Evolutionary conservation across 2,888 invertebrate genomes (phyloP).

Genomic region (Ormyrus labotus): DNA sequence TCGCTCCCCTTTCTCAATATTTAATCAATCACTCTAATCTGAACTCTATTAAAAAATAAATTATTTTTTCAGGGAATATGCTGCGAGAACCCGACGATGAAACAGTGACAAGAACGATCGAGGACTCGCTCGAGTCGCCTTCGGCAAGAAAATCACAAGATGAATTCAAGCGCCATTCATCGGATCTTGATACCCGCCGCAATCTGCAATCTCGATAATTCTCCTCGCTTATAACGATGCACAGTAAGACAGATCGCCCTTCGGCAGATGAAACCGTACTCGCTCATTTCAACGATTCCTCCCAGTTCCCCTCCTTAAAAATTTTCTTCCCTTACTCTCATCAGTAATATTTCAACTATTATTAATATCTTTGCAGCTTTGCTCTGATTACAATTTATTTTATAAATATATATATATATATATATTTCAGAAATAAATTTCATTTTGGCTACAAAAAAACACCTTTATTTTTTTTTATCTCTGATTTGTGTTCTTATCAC

Average conservation of each 20-base stretch:
- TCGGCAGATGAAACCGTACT: constrained; percentile 52
- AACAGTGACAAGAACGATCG: constrained; percentile 57
- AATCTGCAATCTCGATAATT: constrained; percentile 67
- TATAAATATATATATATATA: too few relatives aligned
- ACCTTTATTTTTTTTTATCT: too few relatives aligned
- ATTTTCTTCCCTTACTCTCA: constrained; percentile 19
- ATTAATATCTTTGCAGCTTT: not conserved
- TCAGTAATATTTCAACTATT: not conserved
- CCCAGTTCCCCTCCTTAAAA: constrained; percentile 12
- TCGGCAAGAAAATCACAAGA: constrained; percentile 65
- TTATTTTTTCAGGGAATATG: too few relatives aligned
- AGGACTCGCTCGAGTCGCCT: constrained; percentile 66
- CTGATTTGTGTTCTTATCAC: too few relatives aligned
- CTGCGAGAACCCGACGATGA: too few relatives aligned
- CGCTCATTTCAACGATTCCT: constrained; percentile 44
- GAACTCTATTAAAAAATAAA: constrained; percentile 55
- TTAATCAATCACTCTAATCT: constrained; percentile 61
- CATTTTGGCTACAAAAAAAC: too few relatives aligned
- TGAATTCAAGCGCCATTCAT: constrained; percentile 66
- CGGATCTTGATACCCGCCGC: constrained; percentile 65
- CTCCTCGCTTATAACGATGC: constrained; percentile 59
- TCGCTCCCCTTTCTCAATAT: not conserved
- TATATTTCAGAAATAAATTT: too few relatives aligned
- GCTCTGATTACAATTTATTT: not conserved
- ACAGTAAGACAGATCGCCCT: constrained; percentile 47